Base-by-base conservation (phyloP, 2,888 invertebrate species). In the Pristionchus exspectatus region DNA sequence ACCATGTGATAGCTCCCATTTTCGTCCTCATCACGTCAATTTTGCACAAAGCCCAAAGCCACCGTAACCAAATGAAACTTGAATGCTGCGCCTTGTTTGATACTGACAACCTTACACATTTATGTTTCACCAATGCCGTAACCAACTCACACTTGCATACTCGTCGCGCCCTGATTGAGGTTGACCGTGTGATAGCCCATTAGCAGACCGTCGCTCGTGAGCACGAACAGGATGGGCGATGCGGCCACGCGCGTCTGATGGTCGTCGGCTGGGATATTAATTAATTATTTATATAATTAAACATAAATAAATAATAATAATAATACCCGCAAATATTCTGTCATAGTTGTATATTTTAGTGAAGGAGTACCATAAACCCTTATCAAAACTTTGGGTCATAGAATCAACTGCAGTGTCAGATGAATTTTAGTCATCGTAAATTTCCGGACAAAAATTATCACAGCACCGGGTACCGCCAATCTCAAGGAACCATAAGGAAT, bases 221-320 rank as follows among this genome's bases (percentile, higher is more conserved):
- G 86, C 3, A 66, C 16, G 38, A 18, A 33, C 18, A 86, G 21
- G 38, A 86, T 63, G 33, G 86, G 86, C 14, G 63, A 63, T 38
- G 86, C 33, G 5, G 33, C 38, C n/a, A 24, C 86, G 18, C 86
- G 86, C 66, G 63, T 86, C 33, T 24, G 63, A 30, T 63, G 63
- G 38, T 86, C 86, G 12, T 63, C 86, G 18, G 86, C 86, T 86
- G 33, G n/a, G 12, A 85, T 2, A 77, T 66, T 66, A n/a, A 24
- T 24, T 66, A 66, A 66, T 66, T 27, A 66, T 3, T 66, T 24
- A n/a, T 9, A 9, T 66, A 21, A 9, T 2, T 66, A 21, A n/a
- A 66, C 4, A n/a, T n/a, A n/a, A 38, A 38, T 38, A 38, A 38
- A 38, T 38, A 38, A 3, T 38, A 38, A 3, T 38, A 38, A 38